These are phyloP conservation scores for Felis catus DNA, from an alignment of 2,113 vertebrate species.

Conservation along the genomic window DNA sequence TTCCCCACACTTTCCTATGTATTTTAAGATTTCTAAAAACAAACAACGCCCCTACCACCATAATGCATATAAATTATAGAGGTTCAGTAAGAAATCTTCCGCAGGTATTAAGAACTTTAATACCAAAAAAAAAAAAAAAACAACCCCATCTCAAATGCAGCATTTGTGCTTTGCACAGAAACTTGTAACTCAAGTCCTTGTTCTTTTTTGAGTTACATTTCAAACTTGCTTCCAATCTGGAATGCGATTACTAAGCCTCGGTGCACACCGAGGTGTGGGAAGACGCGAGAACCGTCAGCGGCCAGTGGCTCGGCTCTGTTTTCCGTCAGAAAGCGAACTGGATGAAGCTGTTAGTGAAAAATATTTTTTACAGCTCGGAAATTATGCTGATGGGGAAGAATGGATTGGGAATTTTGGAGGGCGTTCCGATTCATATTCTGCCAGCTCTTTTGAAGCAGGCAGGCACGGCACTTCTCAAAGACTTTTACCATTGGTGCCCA, in stretches of 20 bases:
- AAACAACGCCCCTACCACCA: not conserved
- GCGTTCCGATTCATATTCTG: not conserved
- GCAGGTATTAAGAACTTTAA: not conserved
- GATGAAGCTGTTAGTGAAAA: not conserved
- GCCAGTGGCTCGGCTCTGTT: not conserved
- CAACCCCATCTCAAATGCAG: not conserved
- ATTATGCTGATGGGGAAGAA: not conserved
- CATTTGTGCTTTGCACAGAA: not conserved
- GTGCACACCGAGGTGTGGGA: not conserved
- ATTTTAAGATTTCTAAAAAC: not conserved
- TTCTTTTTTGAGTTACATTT: not conserved
- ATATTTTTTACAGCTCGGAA: not conserved
- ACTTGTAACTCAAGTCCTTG: not conserved
- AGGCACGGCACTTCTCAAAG: rapidly evolving
- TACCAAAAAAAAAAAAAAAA: not conserved
- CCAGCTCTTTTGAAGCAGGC: not conserved
- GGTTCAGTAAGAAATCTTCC: not conserved
- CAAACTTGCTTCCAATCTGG: not conserved
- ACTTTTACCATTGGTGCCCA: rapidly evolving
- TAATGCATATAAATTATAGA: not conserved
- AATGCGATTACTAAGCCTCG: not conserved
- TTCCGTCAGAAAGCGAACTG: not conserved
- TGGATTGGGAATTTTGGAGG: rapidly evolving
- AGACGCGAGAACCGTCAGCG: rapidly evolving
- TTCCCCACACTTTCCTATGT: not conserved